These are phyloP conservation scores for Stomatorhinus walkeri DNA, from an alignment of 2,797 vertebrate species.

Conservation along the genomic window DNA sequence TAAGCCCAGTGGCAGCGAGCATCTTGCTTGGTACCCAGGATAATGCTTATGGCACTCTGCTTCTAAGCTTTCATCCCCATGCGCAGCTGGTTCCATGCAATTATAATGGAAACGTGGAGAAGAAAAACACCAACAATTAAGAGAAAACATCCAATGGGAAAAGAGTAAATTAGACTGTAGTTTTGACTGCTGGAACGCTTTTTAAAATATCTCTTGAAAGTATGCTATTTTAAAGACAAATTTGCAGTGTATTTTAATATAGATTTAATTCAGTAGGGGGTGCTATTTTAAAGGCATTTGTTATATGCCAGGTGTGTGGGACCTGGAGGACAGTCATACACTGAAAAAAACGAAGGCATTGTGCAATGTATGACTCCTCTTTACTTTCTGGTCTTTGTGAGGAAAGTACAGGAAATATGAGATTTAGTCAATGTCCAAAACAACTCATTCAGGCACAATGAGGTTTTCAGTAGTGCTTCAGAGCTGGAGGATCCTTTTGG, in stretches of 20 bases:
- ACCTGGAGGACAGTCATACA: background rate
- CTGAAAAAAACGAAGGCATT: background rate
- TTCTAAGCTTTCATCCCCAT: background rate
- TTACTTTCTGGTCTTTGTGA: background rate
- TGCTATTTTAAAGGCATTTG: background rate
- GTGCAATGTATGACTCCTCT: background rate
- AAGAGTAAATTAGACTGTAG: background rate
- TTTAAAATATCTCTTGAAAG: background rate
- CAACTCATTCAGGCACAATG: background rate
- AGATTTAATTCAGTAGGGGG: background rate
- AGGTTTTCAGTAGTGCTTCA: background rate
- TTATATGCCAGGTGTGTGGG: background rate
- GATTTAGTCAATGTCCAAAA: slow-evolving; percentile 9
- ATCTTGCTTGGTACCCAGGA: background rate
- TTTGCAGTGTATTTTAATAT: background rate
- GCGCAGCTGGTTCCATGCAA: background rate
- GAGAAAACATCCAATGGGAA: slow-evolving; percentile 4
- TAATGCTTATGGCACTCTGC: background rate
- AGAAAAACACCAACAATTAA: slow-evolving; percentile 7
- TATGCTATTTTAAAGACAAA: background rate
- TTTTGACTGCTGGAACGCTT: background rate
- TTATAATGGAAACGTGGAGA: background rate
- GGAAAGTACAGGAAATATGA: background rate
- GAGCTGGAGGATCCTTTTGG: background rate
- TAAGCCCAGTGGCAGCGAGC: background rate